A percentile compares a stretch with the other conserved stretches of the same genome.
phyloP scores from a whole-genome alignment of 2,113 vertebrate species.

The Lycocorax pyrrhopterus region DNA sequence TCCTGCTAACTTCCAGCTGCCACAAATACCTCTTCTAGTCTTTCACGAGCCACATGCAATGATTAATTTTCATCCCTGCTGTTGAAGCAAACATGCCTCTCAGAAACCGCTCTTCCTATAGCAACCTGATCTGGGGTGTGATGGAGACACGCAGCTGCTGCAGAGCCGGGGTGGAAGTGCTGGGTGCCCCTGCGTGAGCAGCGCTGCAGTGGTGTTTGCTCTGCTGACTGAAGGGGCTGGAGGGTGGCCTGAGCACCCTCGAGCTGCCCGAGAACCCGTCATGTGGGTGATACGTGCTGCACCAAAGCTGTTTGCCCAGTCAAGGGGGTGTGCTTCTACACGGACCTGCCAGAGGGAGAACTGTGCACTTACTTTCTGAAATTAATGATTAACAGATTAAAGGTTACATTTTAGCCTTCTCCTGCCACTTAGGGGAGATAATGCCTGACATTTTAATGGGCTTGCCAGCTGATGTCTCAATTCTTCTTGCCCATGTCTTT shows the following conservation, averaged over 20 bases:
- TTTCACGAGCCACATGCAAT: not conserved
- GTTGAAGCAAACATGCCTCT: not conserved
- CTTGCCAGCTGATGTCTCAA: not conserved
- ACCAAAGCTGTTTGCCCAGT: not conserved
- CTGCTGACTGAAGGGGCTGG: not conserved
- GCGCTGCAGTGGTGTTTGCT: not conserved
- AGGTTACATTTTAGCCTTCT: not conserved
- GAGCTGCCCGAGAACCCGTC: accelerated
- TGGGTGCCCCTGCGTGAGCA: accelerated
- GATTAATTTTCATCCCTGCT: not conserved
- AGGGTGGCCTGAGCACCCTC: accelerated
- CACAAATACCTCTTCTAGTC: not conserved
- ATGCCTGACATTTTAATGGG: constrained; percentile 18
- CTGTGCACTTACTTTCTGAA: not conserved
- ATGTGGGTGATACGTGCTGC: accelerated
- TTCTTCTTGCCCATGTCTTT: not conserved
- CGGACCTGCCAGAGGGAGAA: not conserved
- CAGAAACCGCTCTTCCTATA: not conserved
- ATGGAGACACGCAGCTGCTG: not conserved
- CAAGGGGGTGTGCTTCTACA: accelerated
- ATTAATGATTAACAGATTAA: constrained; percentile 8
- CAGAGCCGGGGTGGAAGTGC: accelerated
- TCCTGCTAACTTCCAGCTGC: not conserved
- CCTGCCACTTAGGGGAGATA: not conserved
- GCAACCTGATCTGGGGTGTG: not conserved